Evolutionary conservation across 2,888 invertebrate genomes (phyloP).

Genomic region (Ophion ventricosus): DNA sequence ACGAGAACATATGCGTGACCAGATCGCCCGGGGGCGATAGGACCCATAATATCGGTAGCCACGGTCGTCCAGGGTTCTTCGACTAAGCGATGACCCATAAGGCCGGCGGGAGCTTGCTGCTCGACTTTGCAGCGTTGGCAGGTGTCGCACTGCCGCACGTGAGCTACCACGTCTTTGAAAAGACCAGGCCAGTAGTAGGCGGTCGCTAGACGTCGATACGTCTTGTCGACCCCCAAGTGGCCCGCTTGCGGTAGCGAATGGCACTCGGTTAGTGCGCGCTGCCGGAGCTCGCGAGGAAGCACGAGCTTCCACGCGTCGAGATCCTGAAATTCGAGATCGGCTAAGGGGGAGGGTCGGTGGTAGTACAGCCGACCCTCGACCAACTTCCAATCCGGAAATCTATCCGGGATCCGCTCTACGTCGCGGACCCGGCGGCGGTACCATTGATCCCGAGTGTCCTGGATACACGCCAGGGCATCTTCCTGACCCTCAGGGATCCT

Average conservation of each 20-base stretch:
- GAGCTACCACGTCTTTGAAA: too few species aligned
- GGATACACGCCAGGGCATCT: not conserved
- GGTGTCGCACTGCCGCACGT: conserved; percentile 57
- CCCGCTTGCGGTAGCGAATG: conserved; percentile 51
- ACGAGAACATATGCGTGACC: conserved; percentile 48
- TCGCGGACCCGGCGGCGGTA: too few species aligned
- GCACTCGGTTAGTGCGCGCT: conserved; percentile 1
- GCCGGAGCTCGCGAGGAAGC: conserved; percentile 25
- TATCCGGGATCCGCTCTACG: not conserved
- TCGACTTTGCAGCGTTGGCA: not conserved
- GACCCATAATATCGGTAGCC: conserved; percentile 63
- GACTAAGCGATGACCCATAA: conserved; percentile 25
- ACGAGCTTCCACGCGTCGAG: conserved; percentile 60
- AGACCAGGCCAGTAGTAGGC: conserved; percentile 51
- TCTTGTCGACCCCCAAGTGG: conserved; percentile 61
- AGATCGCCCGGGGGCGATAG: conserved; percentile 54
- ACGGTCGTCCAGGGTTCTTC: conserved; percentile 58
- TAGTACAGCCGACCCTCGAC: conserved; percentile 27
- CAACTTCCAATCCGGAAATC: not conserved
- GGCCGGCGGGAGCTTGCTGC: conserved; percentile 2
- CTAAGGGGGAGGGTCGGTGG: not conserved
- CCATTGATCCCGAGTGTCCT: too few species aligned
- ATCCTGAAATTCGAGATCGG: not conserved
- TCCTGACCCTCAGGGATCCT: conserved; percentile 10
- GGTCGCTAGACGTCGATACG: conserved; percentile 42